Conservation (phyloP, 2,113 vertebrate genomes). For the Mellivora capensis region DNA sequence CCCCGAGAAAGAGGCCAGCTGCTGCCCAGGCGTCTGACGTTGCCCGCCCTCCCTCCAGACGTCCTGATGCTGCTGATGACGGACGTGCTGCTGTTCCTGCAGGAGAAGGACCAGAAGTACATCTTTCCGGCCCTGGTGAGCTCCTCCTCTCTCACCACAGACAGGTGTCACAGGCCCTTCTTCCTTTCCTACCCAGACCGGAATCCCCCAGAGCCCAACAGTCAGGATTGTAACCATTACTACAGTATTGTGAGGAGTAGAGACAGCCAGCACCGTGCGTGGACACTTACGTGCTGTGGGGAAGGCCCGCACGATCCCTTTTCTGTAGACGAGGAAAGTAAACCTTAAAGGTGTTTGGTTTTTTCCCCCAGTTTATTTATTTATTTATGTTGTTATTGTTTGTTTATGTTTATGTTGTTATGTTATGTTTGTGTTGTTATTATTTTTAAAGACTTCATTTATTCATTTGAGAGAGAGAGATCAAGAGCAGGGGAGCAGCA, state of each 20-base stretch:
- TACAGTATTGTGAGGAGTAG: not conserved
- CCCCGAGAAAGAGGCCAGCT: too few species aligned
- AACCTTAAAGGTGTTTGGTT: not conserved
- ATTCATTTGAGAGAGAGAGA: too few species aligned
- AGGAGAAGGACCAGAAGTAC: slow-evolving; percentile 95
- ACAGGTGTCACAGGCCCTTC: not conserved
- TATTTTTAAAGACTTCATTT: too few species aligned
- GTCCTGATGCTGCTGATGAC: slow-evolving; percentile 93
- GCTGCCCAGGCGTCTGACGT: not conserved
- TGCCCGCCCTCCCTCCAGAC: slow-evolving; percentile 77
- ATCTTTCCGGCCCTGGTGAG: slow-evolving; percentile 92
- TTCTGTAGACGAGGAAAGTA: not conserved
- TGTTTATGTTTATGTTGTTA: too few species aligned
- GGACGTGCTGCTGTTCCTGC: slow-evolving; percentile 92
- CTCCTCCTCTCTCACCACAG: not conserved
- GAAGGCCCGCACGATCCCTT: not conserved
- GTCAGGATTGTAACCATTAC: too few species aligned
- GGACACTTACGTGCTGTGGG: not conserved
- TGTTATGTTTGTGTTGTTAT: too few species aligned
- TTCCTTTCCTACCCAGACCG: not conserved
- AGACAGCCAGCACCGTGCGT: not conserved
- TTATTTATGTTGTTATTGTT: too few species aligned
- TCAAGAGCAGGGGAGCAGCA: too few species aligned
- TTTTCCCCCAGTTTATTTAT: not conserved
- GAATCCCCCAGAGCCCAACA: not conserved